A percentile compares a stretch with the other conserved stretches of the same genome.
phyloP scores from a whole-genome alignment of 2,797 vertebrate genomes.

The Ctenosaura bakeri region DNA sequence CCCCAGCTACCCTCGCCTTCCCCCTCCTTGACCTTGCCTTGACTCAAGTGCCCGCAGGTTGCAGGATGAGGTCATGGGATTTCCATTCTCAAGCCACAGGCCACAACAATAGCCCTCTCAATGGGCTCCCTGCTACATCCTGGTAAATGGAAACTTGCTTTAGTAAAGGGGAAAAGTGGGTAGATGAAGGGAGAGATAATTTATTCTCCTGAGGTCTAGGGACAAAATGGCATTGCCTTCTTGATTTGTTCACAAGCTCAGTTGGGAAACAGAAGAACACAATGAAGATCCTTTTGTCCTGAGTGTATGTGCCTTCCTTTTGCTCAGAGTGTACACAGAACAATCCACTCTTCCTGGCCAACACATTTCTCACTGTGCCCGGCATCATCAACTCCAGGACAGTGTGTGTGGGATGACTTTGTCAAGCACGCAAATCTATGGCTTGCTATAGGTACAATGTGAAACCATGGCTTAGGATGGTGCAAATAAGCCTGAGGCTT shows the following conservation, averaged over 20 bases:
- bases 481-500: neutral
- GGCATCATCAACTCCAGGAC: neutral
- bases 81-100: neutral
- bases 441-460: neutral
- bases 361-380: too few species aligned
- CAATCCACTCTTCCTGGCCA: neutral
- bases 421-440: neutral
- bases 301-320: neutral
- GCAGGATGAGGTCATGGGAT: slow-evolving; percentile 14
- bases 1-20: neutral
- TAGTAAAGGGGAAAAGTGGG: neutral
- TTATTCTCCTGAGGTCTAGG: slow-evolving; percentile 4
- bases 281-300: neutral
- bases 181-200: neutral
- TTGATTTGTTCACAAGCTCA: slow-evolving; percentile 9
- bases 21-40: neutral
- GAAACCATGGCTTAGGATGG: neutral
- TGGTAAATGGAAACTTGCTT: slow-evolving; percentile 8
- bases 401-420: neutral
- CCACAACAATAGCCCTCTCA: slow-evolving; percentile 3
- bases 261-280: neutral
- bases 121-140: neutral
- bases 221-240: slow-evolving; percentile 7
- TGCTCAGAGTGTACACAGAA: neutral
- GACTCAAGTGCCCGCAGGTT: slow-evolving; percentile 3